Evolutionary conservation across 2,113 vertebrate genomes (phyloP), one percentile per base, ranked within the genome.

Genomic region (Oncorhynchus keta): DNA sequence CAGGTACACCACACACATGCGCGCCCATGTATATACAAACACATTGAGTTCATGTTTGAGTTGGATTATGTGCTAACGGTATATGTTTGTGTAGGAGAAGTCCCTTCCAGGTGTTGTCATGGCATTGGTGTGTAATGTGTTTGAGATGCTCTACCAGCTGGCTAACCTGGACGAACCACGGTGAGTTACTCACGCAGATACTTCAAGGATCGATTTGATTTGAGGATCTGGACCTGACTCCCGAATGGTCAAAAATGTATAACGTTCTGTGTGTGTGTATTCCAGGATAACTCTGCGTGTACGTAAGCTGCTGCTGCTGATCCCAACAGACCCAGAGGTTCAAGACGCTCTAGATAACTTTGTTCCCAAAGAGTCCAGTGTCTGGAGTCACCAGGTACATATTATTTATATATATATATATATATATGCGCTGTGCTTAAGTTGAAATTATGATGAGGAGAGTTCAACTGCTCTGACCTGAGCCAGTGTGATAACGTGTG

Each of bases 91-190:
- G 70, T 83, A 99, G 98, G 98, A 99, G 89, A 99, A 99, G 78
- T 98, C 97, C 18, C 94, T 99, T 30, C 98, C 98, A 24, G 98
- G 98, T 30, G 97, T 99, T 35, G 98, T 99, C 83, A 99, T 99
- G 98, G 98, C 98, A 16, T 91, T 99, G 0, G 97, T 99, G 69
- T 99, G 97, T 81, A 99, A 98, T 45, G 97, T 99, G 24, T 99
- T 99, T 86, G 97, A 99, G 89, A 99, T 99, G 97, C 95, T 99
- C 67, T 99, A 99, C 87, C 97, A 99, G 80, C 95, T 99, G 77
- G 98, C 97, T 83, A 99, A 99, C 81, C 91, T 99, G 1, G 98
- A 99, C 75, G 97, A 99, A 85, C 94, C 95, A 77, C 96, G 97
- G 98, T 98, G 91, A 91, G 83, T 39, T 7, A 7, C 26, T 16